A percentile compares a stretch with the other conserved stretches of the same genome.
Conservation (phyloP, 2,888 invertebrate genomes). For the Opisthograptis luteolata region DNA sequence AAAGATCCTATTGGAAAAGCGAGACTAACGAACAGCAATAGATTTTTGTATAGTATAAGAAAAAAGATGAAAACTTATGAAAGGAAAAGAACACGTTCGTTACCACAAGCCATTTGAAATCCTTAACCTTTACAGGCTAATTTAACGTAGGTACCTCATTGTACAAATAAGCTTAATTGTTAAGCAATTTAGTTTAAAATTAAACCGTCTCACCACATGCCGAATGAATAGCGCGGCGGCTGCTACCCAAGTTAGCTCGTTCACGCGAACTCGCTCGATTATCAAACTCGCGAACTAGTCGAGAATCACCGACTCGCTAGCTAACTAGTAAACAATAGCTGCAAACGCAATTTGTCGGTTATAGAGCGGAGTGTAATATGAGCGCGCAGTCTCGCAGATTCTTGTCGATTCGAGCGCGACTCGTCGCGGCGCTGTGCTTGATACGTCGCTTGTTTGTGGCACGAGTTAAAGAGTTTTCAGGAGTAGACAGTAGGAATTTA, state of each 20-base stretch:
- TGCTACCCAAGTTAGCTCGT: slow-evolving; percentile 25
- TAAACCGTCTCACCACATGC: not conserved
- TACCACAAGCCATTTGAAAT: too few relatives aligned
- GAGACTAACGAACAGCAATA: too few relatives aligned
- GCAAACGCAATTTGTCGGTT: slow-evolving; percentile 40
- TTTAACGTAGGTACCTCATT: not conserved
- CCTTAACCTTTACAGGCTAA: not conserved
- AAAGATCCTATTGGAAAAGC: too few relatives aligned
- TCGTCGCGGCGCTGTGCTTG: not conserved
- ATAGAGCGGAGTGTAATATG: slow-evolving; percentile 28
- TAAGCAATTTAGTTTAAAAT: not conserved
- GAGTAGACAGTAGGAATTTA: not conserved
- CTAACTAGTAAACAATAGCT: slow-evolving; percentile 61
- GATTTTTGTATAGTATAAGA: too few relatives aligned
- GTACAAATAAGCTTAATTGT: not conserved
- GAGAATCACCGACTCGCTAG: slow-evolving; percentile 54
- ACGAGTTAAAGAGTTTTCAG: not conserved
- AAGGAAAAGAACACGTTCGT: too few relatives aligned
- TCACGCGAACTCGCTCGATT: slow-evolving; percentile 35
- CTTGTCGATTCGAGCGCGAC: slow-evolving; percentile 6
- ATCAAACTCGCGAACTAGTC: slow-evolving; percentile 44
- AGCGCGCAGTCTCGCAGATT: slow-evolving; percentile 24
- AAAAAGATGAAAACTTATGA: too few relatives aligned
- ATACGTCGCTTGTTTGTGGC: slow-evolving; percentile 1
- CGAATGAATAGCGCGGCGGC: not conserved